Percentiles rank a stretch among this genome's conserved stretches.
Conservation (phyloP, 1,140 invertebrate genomes). For the honey bee (Apis mellifera) region Amel_HAv3.1 CM009932.2:3957001-3957500, state of each 20-base stretch:
- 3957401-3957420: constrained; percentile 57
- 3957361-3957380: constrained; percentile 46
- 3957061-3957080: constrained; percentile 58
- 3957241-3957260: constrained; percentile 23
- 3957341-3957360: constrained; percentile 33
- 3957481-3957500: constrained; percentile 34
- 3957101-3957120: constrained; percentile 66
- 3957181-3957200: constrained; percentile 65
- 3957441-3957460: constrained; percentile 66
- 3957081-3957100: constrained; percentile 61
- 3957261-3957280: constrained; percentile 53
- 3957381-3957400: constrained; percentile 64
- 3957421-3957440: constrained; percentile 51
- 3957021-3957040: constrained; percentile 20
- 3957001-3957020: background rate
- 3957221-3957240: constrained; percentile 32
- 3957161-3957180: constrained; percentile 60
- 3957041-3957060: constrained; percentile 48
- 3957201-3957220: constrained; percentile 50
- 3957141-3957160: constrained; percentile 26
- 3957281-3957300: constrained; percentile 47
- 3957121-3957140: constrained; percentile 55
- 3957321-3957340: background rate
- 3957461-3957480: constrained; percentile 62
- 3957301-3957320: constrained; percentile 4